phyloP scores from a whole-genome alignment of 2,888 invertebrate genomes.

The Nemoura dubitans region DNA sequence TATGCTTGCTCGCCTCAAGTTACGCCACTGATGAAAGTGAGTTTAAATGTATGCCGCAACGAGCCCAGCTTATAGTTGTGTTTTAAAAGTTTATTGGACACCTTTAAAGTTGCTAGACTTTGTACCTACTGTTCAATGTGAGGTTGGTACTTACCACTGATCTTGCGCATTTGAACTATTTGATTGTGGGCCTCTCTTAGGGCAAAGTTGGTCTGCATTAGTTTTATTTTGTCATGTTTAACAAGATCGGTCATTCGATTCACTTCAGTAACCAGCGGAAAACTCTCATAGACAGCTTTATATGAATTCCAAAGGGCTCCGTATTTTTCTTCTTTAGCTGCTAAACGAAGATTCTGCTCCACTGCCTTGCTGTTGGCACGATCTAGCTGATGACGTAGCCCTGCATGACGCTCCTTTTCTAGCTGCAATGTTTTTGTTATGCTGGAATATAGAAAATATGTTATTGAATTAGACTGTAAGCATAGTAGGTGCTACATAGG shows the following conservation, averaged over 20 bases:
- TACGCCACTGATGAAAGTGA: no score
- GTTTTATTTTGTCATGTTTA: background rate
- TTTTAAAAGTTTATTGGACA: no score
- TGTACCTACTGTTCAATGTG: no score
- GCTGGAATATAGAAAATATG: background rate
- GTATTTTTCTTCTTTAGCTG: background rate
- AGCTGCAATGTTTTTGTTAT: background rate
- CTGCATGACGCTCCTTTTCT: background rate
- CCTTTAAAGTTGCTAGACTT: no score
- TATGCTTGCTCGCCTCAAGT: no score
- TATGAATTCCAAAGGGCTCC: background rate
- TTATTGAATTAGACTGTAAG: no score
- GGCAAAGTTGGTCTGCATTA: background rate
- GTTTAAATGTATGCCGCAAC: no score
- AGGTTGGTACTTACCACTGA: background rate
- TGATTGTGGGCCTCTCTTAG: background rate
- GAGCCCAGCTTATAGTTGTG: no score
- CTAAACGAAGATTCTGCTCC: background rate
- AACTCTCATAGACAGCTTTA: background rate
- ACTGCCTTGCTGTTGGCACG: background rate
- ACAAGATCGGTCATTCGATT: background rate
- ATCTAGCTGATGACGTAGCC: background rate
- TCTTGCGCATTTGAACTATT: background rate
- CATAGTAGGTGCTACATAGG: no score
- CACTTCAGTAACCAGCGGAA: background rate